Conservation (phyloP, 2,113 vertebrate genomes). For the Myxocyprinus asiaticus region DNA sequence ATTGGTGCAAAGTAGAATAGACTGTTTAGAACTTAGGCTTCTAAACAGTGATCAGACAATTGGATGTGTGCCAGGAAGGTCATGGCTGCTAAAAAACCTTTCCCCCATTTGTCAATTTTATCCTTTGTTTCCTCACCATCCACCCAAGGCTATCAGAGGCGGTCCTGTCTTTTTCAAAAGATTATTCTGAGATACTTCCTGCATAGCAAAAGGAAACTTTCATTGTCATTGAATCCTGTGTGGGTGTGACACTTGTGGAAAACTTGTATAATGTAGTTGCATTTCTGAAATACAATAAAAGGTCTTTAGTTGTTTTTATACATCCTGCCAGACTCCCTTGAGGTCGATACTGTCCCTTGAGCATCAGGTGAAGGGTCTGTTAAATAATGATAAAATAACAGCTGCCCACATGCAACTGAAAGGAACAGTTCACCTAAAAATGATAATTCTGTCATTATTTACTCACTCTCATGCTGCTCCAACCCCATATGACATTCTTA, state of each 20-base stretch:
- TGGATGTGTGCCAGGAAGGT: conserved; percentile 24
- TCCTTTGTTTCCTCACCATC: conserved; percentile 47
- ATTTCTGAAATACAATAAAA: conserved; percentile 40
- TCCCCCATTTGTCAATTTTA: conserved; percentile 31
- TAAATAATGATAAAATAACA: too few relatives aligned
- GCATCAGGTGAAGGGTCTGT: too few relatives aligned
- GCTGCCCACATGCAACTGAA: too few relatives aligned
- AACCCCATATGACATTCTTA: too few relatives aligned
- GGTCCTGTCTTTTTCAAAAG: conserved; percentile 25
- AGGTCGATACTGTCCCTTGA: neutral
- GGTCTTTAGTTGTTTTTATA: conserved; percentile 40
- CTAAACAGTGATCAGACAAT: neutral
- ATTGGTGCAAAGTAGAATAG: neutral
- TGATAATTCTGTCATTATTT: too few relatives aligned
- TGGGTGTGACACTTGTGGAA: conserved; percentile 32
- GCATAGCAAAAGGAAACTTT: conserved; percentile 18
- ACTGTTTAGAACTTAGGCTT: too few relatives aligned
- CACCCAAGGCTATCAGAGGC: conserved; percentile 39
- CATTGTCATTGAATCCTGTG: conserved; percentile 45
- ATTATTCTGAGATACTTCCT: conserved; percentile 49
- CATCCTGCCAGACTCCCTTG: conserved; percentile 44
- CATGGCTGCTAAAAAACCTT: conserved; percentile 12
- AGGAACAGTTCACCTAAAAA: too few relatives aligned
- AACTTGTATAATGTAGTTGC: neutral
- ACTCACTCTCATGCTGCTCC: too few relatives aligned